Base-by-base conservation (phyloP, 2,888 invertebrate genomes). In the Leuctra nigra region DNA sequence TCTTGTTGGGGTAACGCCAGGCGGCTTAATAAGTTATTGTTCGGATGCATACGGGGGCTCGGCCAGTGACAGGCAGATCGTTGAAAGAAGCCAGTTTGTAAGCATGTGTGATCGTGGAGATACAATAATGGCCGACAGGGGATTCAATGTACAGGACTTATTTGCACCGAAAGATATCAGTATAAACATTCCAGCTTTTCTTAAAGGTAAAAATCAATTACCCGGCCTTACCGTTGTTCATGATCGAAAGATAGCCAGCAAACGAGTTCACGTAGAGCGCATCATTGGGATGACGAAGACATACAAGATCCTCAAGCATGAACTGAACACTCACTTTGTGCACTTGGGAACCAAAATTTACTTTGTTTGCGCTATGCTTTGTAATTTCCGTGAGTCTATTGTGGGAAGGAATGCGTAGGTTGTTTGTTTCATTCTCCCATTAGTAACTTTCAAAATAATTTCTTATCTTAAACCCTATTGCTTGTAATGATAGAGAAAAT, bases 141-240 rank as follows among this genome's bases (percentile, higher is more conserved):
- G 64, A 9, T 63, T 65, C 14, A 44, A 35, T 24, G 53, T 65
- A 7, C 63, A 65, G 54, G 65, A 65, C 58, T 24, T 64, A 2
- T 60, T 63, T 29, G 62, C 61, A 3, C 53, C 61, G 24, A 55
- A 59, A 20, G 54, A 54, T 46, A 59, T 65, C 2, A 54, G 46
- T 50, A 46, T 64, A n/a, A 62, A 61, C 56, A 63, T 60, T 25
- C 62, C 61, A 38, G 54, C 54, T 14, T 53, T 57, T 48, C 18
- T 57, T 20, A 57, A 50, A 48, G 55, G 55, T 9, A 33, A 33
- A 23, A 55, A 25, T 20, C 52, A 62, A 41, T 50, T 63, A 24
- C 57, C 63, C 23, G 41, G 54, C 22, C 33, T 41, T 11, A 59
- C 59, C 4, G 54, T 63, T 24, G 41, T 60, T 13, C 53, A 41